These are phyloP conservation scores for Xestia xanthographa DNA, from an alignment of 2,888 invertebrate genomes.

Conservation along the genomic window DNA sequence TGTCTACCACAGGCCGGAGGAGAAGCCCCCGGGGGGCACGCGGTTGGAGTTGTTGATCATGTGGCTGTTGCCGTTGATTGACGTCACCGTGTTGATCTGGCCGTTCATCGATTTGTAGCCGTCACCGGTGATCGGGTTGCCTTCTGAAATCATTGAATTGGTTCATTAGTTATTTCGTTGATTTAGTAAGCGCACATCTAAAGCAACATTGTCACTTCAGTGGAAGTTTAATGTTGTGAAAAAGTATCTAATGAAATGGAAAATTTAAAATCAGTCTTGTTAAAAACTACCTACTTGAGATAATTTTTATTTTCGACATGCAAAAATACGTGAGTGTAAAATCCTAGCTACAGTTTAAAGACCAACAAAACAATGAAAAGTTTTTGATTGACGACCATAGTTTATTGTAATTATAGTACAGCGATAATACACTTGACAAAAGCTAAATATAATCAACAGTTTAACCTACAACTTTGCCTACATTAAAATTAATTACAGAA, in stretches of 20 bases:
- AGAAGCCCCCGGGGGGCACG: slow-evolving; percentile 93
- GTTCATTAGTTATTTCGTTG: slow-evolving; percentile 37
- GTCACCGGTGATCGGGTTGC: slow-evolving; percentile 91
- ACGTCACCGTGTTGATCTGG: slow-evolving; percentile 89
- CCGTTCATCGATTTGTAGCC: slow-evolving; percentile 91
- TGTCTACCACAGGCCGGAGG: slow-evolving; percentile 93
- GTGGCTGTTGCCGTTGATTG: slow-evolving; percentile 84
- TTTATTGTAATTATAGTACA: slow-evolving; percentile 22
- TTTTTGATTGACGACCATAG: slow-evolving; percentile 12
- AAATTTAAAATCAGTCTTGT: slow-evolving; percentile 37
- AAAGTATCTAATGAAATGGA: slow-evolving; percentile 46
- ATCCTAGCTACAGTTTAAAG: slow-evolving; percentile 55
- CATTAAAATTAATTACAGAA: slow-evolving; percentile 30
- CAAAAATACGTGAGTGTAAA: slow-evolving; percentile 53
- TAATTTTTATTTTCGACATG: slow-evolving; percentile 51
- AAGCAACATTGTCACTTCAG: slow-evolving; percentile 46
- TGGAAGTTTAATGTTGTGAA: slow-evolving; percentile 34
- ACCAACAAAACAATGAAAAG: slow-evolving; percentile 40
- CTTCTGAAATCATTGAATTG: slow-evolving; percentile 83
- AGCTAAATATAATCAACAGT: slow-evolving; percentile 44
- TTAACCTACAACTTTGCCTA: slow-evolving; percentile 49
- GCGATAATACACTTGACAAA: slow-evolving; percentile 42
- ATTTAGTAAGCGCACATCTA: slow-evolving; percentile 17
- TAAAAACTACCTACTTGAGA: slow-evolving; percentile 57
- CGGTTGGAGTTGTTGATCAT: slow-evolving; percentile 87